Evolutionary conservation across 2,888 invertebrate species (phyloP).

Genomic region (Ennomos erosarius): DNA sequence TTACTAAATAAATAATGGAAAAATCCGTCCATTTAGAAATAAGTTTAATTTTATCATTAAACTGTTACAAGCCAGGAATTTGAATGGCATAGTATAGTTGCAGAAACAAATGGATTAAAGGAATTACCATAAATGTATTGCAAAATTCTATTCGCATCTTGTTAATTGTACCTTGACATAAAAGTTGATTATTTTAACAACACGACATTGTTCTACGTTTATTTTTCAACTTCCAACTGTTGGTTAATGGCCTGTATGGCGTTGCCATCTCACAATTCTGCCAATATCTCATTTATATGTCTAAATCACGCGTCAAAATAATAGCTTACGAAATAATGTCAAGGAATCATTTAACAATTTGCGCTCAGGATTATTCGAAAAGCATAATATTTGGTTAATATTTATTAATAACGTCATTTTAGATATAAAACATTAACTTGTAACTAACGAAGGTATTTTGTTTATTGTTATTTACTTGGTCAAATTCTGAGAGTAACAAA

Average conservation of each 20-base stretch:
- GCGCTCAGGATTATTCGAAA: slow-evolving; percentile 46
- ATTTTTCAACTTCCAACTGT: too few species aligned
- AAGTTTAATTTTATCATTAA: slow-evolving; percentile 2
- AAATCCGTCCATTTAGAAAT: slow-evolving; percentile 30
- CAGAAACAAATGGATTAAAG: too few species aligned
- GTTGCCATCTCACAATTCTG: too few species aligned
- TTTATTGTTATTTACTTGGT: slow-evolving; percentile 70
- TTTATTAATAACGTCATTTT: slow-evolving; percentile 75
- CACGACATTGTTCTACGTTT: too few species aligned
- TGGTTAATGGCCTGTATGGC: too few species aligned
- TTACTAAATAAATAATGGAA: neutral
- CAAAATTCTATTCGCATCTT: neutral
- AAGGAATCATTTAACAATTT: neutral
- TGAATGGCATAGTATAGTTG: too few species aligned
- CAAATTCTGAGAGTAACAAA: slow-evolving; percentile 45
- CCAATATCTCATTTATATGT: too few species aligned
- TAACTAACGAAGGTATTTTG: slow-evolving; percentile 73
- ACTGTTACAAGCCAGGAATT: too few species aligned
- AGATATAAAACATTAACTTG: slow-evolving; percentile 66
- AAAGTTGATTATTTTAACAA: too few species aligned
- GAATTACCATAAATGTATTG: slow-evolving; percentile 5
- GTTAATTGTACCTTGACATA: too few species aligned
- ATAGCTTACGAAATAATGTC: neutral
- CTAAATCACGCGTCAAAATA: too few species aligned
- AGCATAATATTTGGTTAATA: slow-evolving; percentile 80